Evolutionary conservation across 2,888 invertebrate genomes (phyloP).

Genomic region (Chymomyza fuscimana): DNA sequence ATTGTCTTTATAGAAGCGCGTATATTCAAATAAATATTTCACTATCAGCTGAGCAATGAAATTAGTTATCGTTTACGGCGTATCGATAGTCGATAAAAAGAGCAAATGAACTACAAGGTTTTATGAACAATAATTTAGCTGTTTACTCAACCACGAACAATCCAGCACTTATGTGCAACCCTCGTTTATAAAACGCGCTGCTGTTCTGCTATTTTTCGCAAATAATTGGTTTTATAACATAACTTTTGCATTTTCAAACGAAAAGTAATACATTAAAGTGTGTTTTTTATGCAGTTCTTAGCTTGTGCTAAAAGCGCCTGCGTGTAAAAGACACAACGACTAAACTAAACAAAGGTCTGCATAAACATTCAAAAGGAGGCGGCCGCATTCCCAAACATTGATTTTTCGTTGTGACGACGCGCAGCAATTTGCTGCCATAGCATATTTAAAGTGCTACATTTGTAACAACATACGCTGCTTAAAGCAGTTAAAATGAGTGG

Average conservation of each 20-base stretch:
- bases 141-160: background rate
- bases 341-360: slow-evolving; percentile 1
- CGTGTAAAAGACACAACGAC: background rate
- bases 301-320: background rate
- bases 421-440: slow-evolving; percentile 34
- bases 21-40: too few species aligned
- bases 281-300: background rate
- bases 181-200: background rate
- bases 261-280: too few species aligned
- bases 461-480: background rate
- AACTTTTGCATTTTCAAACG: too few species aligned
- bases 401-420: slow-evolving; percentile 50
- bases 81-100: background rate
- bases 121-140: background rate
- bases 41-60: too few species aligned
- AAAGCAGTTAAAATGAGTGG: slow-evolving; percentile 54
- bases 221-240: background rate
- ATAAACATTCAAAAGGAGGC: slow-evolving; percentile 35
- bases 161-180: background rate
- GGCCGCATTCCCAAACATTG: slow-evolving; percentile 59
- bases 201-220: background rate
- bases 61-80: too few species aligned
- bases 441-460: background rate
- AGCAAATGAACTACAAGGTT: background rate
- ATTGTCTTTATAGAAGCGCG: too few species aligned